phyloP scores from a whole-genome alignment of 2,113 vertebrate genomes.

The Eptesicus fuscus region DNA sequence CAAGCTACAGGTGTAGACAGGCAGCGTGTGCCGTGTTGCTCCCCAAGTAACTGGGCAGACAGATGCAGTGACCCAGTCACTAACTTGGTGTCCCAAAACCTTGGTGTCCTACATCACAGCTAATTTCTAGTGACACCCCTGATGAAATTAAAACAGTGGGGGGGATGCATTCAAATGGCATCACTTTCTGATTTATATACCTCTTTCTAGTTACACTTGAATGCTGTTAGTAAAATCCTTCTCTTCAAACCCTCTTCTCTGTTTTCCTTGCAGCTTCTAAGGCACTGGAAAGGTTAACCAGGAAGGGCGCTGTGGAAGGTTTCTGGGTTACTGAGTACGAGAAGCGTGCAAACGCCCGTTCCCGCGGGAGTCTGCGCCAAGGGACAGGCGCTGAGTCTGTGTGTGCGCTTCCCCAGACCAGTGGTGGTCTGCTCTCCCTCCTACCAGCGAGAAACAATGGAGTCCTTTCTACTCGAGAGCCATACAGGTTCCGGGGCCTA shows the following conservation, averaged over 20 bases:
- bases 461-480: neutral
- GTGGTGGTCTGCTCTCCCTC: neutral
- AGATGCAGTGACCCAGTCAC: neutral
- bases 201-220: neutral
- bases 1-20: neutral
- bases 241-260: neutral
- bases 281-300: neutral
- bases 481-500: neutral
- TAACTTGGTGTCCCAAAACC: neutral
- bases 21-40: fast-evolving
- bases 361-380: neutral
- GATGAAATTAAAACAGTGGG: neutral
- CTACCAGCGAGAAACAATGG: neutral
- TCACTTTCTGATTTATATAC: neutral
- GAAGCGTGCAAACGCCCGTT: neutral
- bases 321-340: neutral
- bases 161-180: neutral
- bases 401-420: neutral
- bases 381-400: neutral
- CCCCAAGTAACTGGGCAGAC: neutral
- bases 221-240: neutral
- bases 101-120: neutral
- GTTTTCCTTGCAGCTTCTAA: neutral
- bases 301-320: neutral
- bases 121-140: neutral